These are phyloP conservation scores for Leptura quadrifasciata DNA, from an alignment of 2,888 invertebrate genomes.

Conservation along the genomic window DNA sequence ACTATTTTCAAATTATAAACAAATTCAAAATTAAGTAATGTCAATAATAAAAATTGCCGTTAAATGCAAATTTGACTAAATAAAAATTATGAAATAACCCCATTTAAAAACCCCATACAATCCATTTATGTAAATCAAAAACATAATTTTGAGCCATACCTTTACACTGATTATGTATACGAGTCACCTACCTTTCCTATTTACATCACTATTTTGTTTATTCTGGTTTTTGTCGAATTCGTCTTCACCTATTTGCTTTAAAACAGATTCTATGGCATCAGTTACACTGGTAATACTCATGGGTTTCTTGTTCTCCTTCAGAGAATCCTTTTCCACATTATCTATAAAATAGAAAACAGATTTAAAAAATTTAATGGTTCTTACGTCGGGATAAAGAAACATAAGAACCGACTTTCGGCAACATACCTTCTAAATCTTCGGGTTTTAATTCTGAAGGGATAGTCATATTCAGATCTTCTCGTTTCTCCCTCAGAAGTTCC, in stretches of 20 bases:
- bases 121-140: no score
- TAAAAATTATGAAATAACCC: no score
- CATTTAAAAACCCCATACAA: no score
- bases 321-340: slow-evolving; percentile 62
- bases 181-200: slow-evolving; percentile 38
- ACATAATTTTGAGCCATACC: no score
- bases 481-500: slow-evolving; percentile 71
- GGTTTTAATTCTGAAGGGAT: slow-evolving; percentile 56
- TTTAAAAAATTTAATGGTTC: neutral
- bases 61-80: no score
- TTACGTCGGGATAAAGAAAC: neutral
- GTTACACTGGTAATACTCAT: slow-evolving; percentile 70
- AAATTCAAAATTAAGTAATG: no score
- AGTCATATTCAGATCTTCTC: slow-evolving; percentile 71
- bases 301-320: slow-evolving; percentile 72
- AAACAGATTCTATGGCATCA: slow-evolving; percentile 77
- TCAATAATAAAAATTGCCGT: no score
- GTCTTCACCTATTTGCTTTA: slow-evolving; percentile 65
- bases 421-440: slow-evolving; percentile 38
- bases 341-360: slow-evolving; percentile 53
- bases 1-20: no score
- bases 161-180: no score
- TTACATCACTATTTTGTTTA: slow-evolving; percentile 41
- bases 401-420: neutral
- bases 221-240: slow-evolving; percentile 48